Evolutionary conservation across 2,113 vertebrate species (phyloP).

Genomic region (Lampris megalopsis): DNA sequence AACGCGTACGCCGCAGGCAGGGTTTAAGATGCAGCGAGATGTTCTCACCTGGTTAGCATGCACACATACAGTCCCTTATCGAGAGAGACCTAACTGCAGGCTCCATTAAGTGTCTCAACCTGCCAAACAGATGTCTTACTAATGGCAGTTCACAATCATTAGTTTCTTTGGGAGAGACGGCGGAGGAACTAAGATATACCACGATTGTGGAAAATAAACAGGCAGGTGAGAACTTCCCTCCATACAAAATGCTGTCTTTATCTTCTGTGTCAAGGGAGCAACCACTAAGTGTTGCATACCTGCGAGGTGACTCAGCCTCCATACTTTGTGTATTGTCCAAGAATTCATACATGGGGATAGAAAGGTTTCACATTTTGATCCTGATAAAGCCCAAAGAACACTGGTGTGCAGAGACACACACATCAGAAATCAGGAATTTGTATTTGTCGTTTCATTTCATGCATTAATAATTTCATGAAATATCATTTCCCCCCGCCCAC

Average conservation of each 20-base stretch:
- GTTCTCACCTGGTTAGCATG: conserved; percentile 43
- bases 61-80: conserved; percentile 26
- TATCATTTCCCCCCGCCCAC: too few relatives aligned
- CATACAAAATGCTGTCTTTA: conserved; percentile 21
- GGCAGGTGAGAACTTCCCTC: conserved; percentile 42
- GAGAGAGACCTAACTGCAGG: conserved; percentile 42
- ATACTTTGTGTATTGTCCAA: conserved; percentile 13
- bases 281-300: background rate
- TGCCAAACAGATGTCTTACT: conserved; percentile 46
- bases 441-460: too few relatives aligned
- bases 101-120: conserved; percentile 64
- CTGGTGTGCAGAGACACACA: background rate
- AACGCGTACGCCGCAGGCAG: conserved; percentile 39
- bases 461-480: too few relatives aligned
- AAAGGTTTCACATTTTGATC: background rate
- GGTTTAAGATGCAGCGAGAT: conserved; percentile 39
- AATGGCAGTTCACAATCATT: conserved; percentile 45
- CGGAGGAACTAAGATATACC: background rate
- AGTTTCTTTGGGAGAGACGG: conserved; percentile 32
- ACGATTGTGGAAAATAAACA: conserved; percentile 17
- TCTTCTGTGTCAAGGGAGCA: background rate
- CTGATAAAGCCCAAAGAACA: background rate
- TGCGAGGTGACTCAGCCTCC: conserved; percentile 33
- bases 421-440: background rate
- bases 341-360: background rate